phyloP scores from a whole-genome alignment of 2,888 invertebrate species.

The Thera obeliscata region DNA sequence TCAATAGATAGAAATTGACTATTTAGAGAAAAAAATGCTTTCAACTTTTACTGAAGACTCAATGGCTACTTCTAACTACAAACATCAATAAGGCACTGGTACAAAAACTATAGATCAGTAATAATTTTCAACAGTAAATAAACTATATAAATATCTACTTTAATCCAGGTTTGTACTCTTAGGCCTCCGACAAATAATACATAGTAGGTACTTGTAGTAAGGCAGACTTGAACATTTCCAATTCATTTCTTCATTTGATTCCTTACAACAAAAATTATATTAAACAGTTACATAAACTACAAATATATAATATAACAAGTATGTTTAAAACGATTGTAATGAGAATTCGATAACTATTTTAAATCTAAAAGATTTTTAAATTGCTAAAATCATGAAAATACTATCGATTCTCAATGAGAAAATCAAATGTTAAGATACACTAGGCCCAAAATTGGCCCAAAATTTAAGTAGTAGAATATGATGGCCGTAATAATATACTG shows the following conservation, averaged over 20 bases:
- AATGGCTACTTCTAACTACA: conserved; percentile 1
- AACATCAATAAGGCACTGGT: conserved; percentile 43
- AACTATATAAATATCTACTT: conserved; percentile 7
- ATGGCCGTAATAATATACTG: conserved; percentile 53
- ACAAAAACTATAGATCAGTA: conserved; percentile 31
- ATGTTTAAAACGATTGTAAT: conserved; percentile 30
- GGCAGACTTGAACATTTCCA: conserved; percentile 19
- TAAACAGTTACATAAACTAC: conserved; percentile 46
- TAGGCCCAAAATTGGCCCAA: not conserved
- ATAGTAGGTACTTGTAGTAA: conserved; percentile 7
- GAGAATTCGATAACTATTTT: conserved; percentile 43
- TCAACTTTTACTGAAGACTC: not conserved
- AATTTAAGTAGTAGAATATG: conserved; percentile 19
- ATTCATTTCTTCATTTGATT: conserved; percentile 36
- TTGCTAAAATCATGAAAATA: not conserved
- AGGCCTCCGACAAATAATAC: conserved; percentile 37
- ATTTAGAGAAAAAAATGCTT: not conserved
- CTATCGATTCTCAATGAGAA: not conserved
- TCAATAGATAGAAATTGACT: not conserved
- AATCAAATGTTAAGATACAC: not conserved
- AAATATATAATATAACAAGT: conserved; percentile 30
- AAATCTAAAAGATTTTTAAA: conserved; percentile 29
- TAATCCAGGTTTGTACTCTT: conserved; percentile 48
- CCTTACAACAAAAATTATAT: conserved; percentile 47
- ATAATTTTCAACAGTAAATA: conserved; percentile 22